phyloP scores from a whole-genome alignment of 2,888 invertebrate genomes.

The Melikaiella ostensackeni region DNA sequence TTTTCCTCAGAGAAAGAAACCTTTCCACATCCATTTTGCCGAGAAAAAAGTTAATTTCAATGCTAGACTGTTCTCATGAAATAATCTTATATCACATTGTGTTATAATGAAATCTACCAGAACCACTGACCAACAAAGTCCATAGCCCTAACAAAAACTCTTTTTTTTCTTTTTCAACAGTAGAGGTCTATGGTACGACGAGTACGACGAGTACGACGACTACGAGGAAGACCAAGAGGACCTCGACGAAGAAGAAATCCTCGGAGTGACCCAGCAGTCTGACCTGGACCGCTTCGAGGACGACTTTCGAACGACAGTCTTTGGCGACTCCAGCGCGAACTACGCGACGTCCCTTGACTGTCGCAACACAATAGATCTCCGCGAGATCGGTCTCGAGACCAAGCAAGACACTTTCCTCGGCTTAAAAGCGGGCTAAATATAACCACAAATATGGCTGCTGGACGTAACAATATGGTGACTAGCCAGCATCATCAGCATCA shows the following conservation, averaged over 20 bases:
- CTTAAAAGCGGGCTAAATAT: conserved; percentile 73
- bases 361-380: conserved; percentile 72
- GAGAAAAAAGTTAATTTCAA: too few relatives aligned
- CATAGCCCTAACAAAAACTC: neutral
- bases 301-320: conserved; percentile 63
- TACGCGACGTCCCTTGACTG: conserved; percentile 71
- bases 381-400: conserved; percentile 73
- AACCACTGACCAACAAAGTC: neutral
- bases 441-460: conserved; percentile 63
- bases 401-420: conserved; percentile 68
- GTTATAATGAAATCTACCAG: neutral
- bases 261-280: conserved; percentile 55
- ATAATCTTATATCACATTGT: conserved; percentile 6
- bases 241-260: conserved; percentile 62
- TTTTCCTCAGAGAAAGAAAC: too few relatives aligned
- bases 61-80: neutral
- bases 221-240: conserved; percentile 70
- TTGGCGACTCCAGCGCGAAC: conserved; percentile 68
- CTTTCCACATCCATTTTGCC: too few relatives aligned
- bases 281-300: conserved; percentile 69
- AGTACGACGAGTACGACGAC: conserved; percentile 63
- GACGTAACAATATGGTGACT: conserved; percentile 58
- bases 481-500: conserved; percentile 57
- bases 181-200: conserved; percentile 65
- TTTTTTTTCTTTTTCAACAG: conserved; percentile 41